phyloP scores from a whole-genome alignment of 2,113 vertebrate genomes.

The Spea bombifrons region DNA sequence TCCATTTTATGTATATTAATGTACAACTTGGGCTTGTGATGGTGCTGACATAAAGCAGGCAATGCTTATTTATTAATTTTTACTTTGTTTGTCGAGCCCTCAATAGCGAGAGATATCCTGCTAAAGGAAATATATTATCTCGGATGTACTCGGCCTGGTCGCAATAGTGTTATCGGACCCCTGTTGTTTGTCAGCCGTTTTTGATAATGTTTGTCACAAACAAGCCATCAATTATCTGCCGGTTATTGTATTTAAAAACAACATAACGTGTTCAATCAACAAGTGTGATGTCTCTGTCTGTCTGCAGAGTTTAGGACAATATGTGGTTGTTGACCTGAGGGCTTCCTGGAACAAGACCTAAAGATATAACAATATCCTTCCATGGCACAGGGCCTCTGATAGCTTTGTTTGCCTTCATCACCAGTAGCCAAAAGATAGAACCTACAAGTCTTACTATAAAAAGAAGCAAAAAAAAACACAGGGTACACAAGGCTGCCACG shows the following conservation, averaged over 20 bases:
- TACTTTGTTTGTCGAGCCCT: neutral
- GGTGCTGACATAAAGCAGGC: neutral
- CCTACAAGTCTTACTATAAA: conserved; percentile 34
- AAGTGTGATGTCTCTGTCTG: conserved; percentile 42
- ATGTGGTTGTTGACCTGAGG: neutral
- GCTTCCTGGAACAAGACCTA: conserved; percentile 46
- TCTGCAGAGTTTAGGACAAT: conserved; percentile 29
- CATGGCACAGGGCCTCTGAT: conserved; percentile 34
- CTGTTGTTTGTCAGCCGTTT: conserved; percentile 36
- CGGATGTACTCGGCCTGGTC: conserved; percentile 57
- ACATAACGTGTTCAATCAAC: conserved; percentile 28
- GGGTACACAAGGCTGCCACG: no score
- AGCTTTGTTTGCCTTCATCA: conserved; percentile 7
- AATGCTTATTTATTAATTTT: neutral
- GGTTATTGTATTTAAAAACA: conserved; percentile 52
- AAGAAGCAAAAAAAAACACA: neutral
- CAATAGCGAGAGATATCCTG: conserved; percentile 58
- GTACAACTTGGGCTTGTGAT: no score
- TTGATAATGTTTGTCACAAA: conserved; percentile 58
- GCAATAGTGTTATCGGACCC: conserved; percentile 58
- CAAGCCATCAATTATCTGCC: conserved; percentile 52
- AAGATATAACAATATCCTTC: conserved; percentile 49
- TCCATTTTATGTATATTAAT: no score
- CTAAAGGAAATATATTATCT: conserved; percentile 64
- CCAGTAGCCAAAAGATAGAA: conserved; percentile 36